Evolutionary conservation across 2,888 invertebrate species (phyloP), one percentile per base, ranked within the genome.

Genomic region (Cynaeus angustus): DNA sequence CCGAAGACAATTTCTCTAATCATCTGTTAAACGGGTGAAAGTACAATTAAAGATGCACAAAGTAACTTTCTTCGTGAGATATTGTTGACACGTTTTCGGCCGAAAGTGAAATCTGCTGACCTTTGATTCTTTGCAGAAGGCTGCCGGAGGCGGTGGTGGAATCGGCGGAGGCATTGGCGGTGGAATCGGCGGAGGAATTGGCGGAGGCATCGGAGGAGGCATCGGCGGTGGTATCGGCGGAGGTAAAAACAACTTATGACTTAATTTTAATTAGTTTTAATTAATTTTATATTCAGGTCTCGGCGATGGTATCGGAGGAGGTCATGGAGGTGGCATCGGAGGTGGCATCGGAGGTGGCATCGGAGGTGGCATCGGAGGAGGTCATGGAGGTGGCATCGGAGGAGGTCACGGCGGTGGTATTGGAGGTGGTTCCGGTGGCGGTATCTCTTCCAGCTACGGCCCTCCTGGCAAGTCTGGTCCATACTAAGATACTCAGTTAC

Each of bases 401-500:
- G 86, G 86, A 12, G 74, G 71, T 6, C 26, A 16, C 33, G 71
- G 71, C 0, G 72, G 81, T 72, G 55, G 81, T 76, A 62, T 28
- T 33, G 77, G 77, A n/a, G 76, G 78, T 38, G 80, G 82, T 55
- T 56, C 75, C 59, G 82, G 83, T 52, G 82, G 82, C 33, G 81
- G 81, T 10, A 77, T 85, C 64, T 85, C 85, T 68, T 68, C 79
- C 75, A 85, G 84, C 73, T 85, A 85, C 80, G 85, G 85, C 46
- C 82, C 85, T 65, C 86, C 86, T 58, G 84, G 84, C 75, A 86
- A 86, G 78, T 82, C 85, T 71, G 86, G 85, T 62, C 85, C 85
- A 10, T 85, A 86, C 77, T 86, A 84, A 82, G 46, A 50, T 55
- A 71, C 74, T 65, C 59, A 71, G 74, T 71, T 71, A 75, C 76